These are phyloP conservation scores for Apodemia mormo DNA, from an alignment of 2,888 invertebrate genomes.

Conservation along the genomic window DNA sequence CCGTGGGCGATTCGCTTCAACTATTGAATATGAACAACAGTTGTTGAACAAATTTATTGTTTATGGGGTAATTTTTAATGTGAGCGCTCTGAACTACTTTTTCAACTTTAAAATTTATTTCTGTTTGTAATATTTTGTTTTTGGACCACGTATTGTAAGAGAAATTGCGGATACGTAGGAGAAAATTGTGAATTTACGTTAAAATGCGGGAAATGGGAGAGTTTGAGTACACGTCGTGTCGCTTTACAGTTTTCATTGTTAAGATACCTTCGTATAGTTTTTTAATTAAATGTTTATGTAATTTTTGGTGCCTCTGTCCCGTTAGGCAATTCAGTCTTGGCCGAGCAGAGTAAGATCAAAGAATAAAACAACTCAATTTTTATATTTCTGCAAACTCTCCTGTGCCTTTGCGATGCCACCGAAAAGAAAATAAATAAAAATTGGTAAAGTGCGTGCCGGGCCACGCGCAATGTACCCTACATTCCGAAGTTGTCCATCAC, in stretches of 20 bases:
- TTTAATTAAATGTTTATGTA: not conserved
- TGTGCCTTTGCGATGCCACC: no score
- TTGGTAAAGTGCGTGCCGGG: no score
- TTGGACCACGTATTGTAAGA: conserved; percentile 16
- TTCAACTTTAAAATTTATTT: conserved; percentile 21
- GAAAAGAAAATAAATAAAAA: no score
- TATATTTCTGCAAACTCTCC: no score
- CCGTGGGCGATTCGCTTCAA: conserved; percentile 34
- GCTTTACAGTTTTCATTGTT: not conserved
- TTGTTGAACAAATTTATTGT: conserved; percentile 43
- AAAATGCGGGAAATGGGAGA: not conserved
- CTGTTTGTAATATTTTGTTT: conserved; percentile 14
- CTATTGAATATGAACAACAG: conserved; percentile 37
- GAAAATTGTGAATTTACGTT: conserved; percentile 11
- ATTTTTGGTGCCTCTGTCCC: no score
- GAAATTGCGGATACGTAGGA: conserved; percentile 8
- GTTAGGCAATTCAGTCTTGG: no score
- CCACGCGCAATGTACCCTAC: no score
- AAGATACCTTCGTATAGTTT: not conserved
- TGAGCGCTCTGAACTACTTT: conserved; percentile 18
- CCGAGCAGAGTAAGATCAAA: no score
- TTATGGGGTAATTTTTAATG: conserved; percentile 34
- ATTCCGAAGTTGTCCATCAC: no score
- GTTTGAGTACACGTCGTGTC: conserved; percentile 4
- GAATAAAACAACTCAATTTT: no score